These are phyloP conservation scores for Haemorhous mexicanus DNA, from an alignment of 2,113 vertebrate species.

Conservation along the genomic window DNA sequence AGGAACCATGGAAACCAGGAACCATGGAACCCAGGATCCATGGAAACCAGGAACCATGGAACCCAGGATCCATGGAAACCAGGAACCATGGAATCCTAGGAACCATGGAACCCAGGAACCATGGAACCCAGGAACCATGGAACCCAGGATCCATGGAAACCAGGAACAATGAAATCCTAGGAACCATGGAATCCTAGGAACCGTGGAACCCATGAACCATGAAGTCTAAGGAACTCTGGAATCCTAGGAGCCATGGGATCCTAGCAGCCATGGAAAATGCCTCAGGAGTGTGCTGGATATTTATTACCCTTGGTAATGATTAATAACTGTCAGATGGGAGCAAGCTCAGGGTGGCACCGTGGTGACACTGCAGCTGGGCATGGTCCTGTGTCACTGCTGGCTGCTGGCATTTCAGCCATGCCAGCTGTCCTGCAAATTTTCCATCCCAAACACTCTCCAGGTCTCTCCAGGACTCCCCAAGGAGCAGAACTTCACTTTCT, in stretches of 20 bases:
- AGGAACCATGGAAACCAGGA: background rate
- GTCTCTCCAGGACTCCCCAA: background rate
- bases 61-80: background rate
- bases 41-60: background rate
- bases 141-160: background rate
- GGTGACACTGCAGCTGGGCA: background rate
- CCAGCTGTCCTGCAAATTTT: background rate
- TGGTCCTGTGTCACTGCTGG: rapidly evolving
- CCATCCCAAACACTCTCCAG: background rate
- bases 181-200: background rate
- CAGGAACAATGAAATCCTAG: background rate
- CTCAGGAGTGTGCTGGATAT: background rate
- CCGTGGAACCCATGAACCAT: background rate
- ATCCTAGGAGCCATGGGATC: background rate
- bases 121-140: background rate
- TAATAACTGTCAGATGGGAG: background rate
- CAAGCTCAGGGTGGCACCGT: rapidly evolving
- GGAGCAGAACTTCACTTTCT: background rate
- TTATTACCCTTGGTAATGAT: background rate
- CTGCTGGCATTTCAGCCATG: background rate
- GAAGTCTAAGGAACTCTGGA: background rate
- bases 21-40: background rate
- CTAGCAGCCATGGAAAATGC: background rate
- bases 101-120: background rate
- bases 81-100: rapidly evolving